Evolutionary conservation across 2,888 invertebrate species (phyloP), one percentile per base, ranked within the genome.

Genomic region (Cheilosia vernalis): DNA sequence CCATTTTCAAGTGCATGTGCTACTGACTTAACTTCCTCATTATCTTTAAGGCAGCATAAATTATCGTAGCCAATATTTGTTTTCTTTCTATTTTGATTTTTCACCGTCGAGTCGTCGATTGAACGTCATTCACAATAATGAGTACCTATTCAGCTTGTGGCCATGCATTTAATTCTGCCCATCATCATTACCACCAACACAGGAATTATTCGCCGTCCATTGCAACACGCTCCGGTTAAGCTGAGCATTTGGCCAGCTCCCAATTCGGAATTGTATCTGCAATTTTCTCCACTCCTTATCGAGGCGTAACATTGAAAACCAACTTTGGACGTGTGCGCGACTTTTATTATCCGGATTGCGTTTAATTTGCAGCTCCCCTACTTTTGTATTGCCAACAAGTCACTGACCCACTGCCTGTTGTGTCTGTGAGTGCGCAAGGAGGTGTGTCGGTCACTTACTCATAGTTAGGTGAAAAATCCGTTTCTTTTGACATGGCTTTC

Each of bases 281-380:
- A 70, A 80, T 84, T 84, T 84, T 84, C 84, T 84, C 84, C 84
- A 70, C 74, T 84, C 84, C 84, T 84, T 84, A 84, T 74, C 60
- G 24, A 42, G 66, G 66, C 21, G 17, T 80, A 74, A 61, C 80
- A 84, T 80, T 84, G 84, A 80, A 70, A 76, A 53, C 56, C 70
- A 53, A 61, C 42, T 70, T 60, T 66, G 80, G 74, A 76, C 42
- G 70, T 74, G 73, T 64, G 40, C 47, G 60, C 74, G 58, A 60
- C 80, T 84, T 80, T 63, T 66, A 13, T 37, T 74, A 80, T 80
- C 80, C 84, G 80, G 79, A 84, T 79, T 42, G 60, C 40, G 51
- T 53, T 37, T 56, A 61, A 60, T 69, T 63, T 74, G n/a, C 30
- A 63, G 42, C 21, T 51, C 51, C 24, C 58, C 51, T 21, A 24